Evolutionary conservation across 2,888 invertebrate species (phyloP), one percentile per base, ranked within the genome.

Genomic region (Morpho achilles): DNA sequence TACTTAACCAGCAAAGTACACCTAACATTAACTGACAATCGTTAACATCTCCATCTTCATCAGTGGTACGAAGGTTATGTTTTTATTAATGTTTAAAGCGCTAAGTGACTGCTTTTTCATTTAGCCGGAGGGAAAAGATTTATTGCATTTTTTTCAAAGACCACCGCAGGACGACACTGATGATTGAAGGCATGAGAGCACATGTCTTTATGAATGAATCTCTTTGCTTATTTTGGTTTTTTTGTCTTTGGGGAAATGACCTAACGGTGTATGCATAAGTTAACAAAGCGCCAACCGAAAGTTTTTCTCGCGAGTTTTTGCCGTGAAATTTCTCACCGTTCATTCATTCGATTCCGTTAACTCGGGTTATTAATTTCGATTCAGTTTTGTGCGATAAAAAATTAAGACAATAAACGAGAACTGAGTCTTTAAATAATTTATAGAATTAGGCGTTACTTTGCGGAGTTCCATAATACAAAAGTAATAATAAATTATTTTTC

Each of bases 91-190:
- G 58, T 63, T 53, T 61, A 32, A 58, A 61, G 59, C 59, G 62
- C 49, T 62, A 62, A 64, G 66, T 64, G 64, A 58, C 55, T 58
- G 50, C 44, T 62, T 62, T 64, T 65, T 63, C 54, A 53, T 55
- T 47, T 56, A 23, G 67, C 50, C 56, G 39, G 59, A 60, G 60
- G 60, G 63, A 65, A 67, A 67, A 70, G 70, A 73, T 75, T 73
- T 73, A 74, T 71, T 68, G 66, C 64, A 53, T 76, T 74, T 79
- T 77, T 54, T 76, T 74, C 67, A 63, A 59, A 71, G 78, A 77
- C 78, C 80, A 79, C 78, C 79, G 71, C 65, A 59, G 61, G 61
- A 60, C 65, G 73, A 72, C 70, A 68, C 68, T 58, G 66, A 64
- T 75, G 77, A 76, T 77, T 74, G 71, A 74, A 72, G 69, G 69